phyloP scores from a whole-genome alignment of 2,888 invertebrate species.

The Drosophila demipolita region DNA sequence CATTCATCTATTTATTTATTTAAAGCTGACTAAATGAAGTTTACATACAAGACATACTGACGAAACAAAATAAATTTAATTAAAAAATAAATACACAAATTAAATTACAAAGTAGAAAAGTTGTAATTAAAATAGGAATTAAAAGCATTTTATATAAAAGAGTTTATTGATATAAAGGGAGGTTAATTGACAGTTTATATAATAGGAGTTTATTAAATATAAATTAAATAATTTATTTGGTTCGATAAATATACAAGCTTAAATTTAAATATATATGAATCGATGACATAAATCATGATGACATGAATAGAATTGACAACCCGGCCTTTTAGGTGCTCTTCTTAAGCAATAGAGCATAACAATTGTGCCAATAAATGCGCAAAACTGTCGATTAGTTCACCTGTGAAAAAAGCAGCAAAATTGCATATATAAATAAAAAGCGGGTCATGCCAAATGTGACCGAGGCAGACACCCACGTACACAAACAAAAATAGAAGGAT shows the following conservation, averaged over 20 bases:
- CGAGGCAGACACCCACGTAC: conserved; percentile 8
- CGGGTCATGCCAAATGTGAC: conserved; percentile 56
- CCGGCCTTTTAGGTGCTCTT: not conserved
- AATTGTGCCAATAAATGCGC: conserved; percentile 45
- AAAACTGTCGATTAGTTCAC: conserved; percentile 60
- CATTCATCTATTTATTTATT: not conserved
- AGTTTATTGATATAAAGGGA: not conserved
- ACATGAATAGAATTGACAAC: not conserved
- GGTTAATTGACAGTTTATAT: not conserved
- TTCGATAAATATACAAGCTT: not conserved
- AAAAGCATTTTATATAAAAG: not conserved
- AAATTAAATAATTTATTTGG: not conserved
- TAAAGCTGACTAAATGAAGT: not conserved
- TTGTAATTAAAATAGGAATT: not conserved
- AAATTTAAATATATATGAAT: not conserved
- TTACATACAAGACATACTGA: not conserved
- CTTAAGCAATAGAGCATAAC: conserved; percentile 3
- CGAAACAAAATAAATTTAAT: not conserved
- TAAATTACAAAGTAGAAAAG: not conserved
- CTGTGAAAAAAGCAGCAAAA: conserved; percentile 48
- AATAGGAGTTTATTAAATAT: not conserved
- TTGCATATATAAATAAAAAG: conserved; percentile 70
- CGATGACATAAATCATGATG: not conserved
- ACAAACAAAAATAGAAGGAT: not conserved
- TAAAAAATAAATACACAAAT: not conserved